phyloP scores from a whole-genome alignment of 2,113 vertebrate genomes.

The Mirza zaza region DNA sequence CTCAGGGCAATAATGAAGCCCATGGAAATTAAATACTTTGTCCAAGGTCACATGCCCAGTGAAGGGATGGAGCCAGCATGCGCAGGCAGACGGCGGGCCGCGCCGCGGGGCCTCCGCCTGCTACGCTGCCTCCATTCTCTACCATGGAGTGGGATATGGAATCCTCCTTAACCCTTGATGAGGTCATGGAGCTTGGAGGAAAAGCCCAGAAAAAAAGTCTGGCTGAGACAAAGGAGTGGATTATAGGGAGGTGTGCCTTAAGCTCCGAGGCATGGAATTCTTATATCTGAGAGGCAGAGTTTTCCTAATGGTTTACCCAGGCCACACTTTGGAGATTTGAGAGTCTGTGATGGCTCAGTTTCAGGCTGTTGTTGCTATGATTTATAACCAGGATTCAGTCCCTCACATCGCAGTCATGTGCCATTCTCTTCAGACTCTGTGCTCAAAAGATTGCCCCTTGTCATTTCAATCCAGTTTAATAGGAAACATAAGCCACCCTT shows the following conservation, averaged over 20 bases:
- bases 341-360: constrained; percentile 49
- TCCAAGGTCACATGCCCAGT: background rate
- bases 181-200: background rate
- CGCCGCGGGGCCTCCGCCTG: background rate
- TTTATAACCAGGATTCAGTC: constrained; percentile 31
- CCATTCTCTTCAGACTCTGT: background rate
- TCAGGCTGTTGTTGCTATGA: constrained; percentile 42
- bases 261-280: background rate
- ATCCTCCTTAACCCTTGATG: constrained; percentile 41
- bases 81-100: background rate
- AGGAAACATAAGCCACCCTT: constrained; percentile 55
- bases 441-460: background rate
- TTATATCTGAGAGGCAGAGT: constrained; percentile 2
- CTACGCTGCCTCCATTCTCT: background rate
- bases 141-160: background rate
- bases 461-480: constrained; percentile 41
- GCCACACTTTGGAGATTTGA: constrained; percentile 12
- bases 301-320: constrained; percentile 59
- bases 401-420: background rate
- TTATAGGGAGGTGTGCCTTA: background rate
- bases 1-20: background rate
- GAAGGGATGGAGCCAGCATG: background rate
- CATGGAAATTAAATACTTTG: background rate
- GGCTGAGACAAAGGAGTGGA: constrained; percentile 44
- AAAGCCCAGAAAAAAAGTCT: constrained; percentile 15